Conservation (phyloP, 2,888 invertebrate genomes). For the Agrotis exclamationis region DNA sequence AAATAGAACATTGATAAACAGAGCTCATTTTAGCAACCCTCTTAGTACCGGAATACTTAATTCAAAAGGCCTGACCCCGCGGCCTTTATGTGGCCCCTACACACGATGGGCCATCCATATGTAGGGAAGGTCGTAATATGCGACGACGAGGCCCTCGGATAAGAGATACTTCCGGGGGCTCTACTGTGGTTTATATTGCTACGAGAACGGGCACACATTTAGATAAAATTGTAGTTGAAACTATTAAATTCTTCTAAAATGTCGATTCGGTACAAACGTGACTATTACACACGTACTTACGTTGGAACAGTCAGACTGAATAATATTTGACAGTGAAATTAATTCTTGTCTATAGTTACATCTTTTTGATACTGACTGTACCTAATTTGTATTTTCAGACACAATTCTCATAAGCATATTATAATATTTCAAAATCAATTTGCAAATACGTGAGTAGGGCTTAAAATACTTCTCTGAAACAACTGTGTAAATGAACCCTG, state of each 20-base stretch:
- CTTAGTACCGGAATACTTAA: constrained; percentile 42
- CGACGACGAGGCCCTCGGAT: constrained; percentile 7
- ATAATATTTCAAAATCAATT: neutral
- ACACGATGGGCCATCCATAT: constrained; percentile 1
- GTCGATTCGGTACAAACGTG: neutral
- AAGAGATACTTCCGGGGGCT: constrained; percentile 18
- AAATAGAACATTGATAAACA: constrained; percentile 1
- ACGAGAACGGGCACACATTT: neutral
- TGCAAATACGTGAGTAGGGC: neutral
- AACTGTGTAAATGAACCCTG: neutral
- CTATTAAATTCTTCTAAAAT: neutral
- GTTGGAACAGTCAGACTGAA: no score
- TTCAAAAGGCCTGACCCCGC: constrained; percentile 26
- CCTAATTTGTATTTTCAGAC: neutral
- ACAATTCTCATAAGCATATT: neutral
- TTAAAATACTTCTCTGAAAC: neutral
- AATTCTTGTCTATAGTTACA: no score
- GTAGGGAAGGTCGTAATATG: constrained; percentile 3
- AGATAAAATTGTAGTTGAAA: neutral
- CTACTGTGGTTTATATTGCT: neutral
- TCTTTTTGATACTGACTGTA: neutral
- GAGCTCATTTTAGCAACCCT: constrained; percentile 28
- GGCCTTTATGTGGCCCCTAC: constrained; percentile 12
- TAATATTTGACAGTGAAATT: no score
- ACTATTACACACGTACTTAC: neutral